A percentile compares a stretch with the other conserved stretches of the same genome.
Conservation (phyloP, 2,797 vertebrate genomes). For the Pantherophis vulpinus region DNA sequence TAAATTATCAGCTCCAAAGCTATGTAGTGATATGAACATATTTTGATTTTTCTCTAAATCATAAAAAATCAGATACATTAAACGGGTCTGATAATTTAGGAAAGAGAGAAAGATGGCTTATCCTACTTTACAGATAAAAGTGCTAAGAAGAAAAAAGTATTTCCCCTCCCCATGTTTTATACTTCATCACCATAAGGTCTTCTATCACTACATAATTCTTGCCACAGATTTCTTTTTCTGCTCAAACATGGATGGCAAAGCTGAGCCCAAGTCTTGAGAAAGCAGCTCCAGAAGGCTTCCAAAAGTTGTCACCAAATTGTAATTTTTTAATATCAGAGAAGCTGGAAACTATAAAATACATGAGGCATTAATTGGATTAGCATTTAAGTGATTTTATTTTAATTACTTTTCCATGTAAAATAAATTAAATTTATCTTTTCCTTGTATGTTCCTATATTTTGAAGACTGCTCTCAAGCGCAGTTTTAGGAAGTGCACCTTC, state of each 20-base stretch:
- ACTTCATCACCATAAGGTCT: not conserved
- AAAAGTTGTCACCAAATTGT: not conserved
- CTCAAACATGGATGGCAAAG: not conserved
- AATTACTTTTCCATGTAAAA: not conserved
- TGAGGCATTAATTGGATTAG: not conserved
- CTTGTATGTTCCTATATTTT: not conserved
- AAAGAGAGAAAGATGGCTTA: not conserved
- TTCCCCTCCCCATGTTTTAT: not conserved
- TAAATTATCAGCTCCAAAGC: not conserved
- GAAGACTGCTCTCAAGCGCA: not conserved
- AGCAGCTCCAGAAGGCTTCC: not conserved
- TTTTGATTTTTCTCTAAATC: not conserved
- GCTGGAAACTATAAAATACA: not conserved
- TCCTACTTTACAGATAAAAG: not conserved
- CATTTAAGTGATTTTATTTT: not conserved
- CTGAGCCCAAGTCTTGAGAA: not conserved
- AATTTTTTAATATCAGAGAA: not conserved
- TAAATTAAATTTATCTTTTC: not conserved
- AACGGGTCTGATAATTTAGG: not conserved
- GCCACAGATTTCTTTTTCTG: not conserved
- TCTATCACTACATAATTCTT: not conserved
- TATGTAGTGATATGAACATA: not conserved
- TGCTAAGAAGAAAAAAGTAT: not conserved
- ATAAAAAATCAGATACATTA: not conserved
- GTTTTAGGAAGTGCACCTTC: not conserved